Evolutionary conservation across 1,140 invertebrate genomes (phyloP).

Genomic region (Macrosteles quadrilineatus): DNA sequence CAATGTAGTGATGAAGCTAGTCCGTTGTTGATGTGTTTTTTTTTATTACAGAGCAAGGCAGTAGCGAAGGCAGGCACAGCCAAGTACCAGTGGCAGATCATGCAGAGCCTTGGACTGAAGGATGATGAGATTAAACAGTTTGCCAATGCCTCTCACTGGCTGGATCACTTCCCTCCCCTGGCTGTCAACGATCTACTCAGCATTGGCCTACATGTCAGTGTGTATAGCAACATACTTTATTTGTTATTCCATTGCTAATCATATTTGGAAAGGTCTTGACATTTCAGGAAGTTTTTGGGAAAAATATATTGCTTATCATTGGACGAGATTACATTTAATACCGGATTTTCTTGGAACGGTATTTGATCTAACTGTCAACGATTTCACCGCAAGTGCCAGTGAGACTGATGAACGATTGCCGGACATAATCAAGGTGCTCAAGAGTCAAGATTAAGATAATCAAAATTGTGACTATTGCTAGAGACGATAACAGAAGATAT

Average conservation of each 20-base stretch:
- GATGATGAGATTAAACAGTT: slow-evolving; percentile 94
- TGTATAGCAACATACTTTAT: slow-evolving; percentile 7
- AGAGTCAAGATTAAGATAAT: no score
- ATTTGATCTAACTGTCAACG: no score
- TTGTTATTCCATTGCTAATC: not conserved
- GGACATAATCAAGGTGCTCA: no score
- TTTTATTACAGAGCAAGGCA: slow-evolving; percentile 98
- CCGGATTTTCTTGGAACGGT: no score
- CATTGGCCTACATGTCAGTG: slow-evolving; percentile 86
- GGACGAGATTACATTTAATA: not conserved
- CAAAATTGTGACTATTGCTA: no score
- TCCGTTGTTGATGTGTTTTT: no score
- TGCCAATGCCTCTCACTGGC: slow-evolving; percentile 89
- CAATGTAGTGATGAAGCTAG: no score
- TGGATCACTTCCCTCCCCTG: slow-evolving; percentile 93
- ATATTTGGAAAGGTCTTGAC: not conserved
- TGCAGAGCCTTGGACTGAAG: slow-evolving; percentile 86
- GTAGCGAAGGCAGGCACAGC: slow-evolving; percentile 84
- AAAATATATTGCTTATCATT: slow-evolving; percentile 17
- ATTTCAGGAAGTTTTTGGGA: not conserved
- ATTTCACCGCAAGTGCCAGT: no score
- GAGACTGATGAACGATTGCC: no score
- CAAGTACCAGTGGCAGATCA: slow-evolving; percentile 99
- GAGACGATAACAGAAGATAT: no score
- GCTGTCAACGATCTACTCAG: slow-evolving; percentile 82